A percentile compares a stretch with the other conserved stretches of the same genome.
These are phyloP conservation scores for Peromyscus californicus DNA, from an alignment of 2,113 vertebrate species.

Conservation along the genomic window DNA sequence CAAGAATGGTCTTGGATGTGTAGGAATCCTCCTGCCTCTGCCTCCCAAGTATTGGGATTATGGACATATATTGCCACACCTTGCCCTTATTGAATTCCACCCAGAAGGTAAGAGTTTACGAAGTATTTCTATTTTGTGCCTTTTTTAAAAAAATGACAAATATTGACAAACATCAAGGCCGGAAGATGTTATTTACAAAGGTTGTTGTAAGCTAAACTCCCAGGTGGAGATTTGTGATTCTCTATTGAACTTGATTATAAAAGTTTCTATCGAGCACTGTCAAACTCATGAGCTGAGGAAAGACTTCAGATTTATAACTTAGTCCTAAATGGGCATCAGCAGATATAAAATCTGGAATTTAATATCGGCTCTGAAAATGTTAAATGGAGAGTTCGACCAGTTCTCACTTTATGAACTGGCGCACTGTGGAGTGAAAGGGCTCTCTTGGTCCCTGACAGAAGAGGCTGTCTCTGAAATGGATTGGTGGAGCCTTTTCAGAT, in stretches of 20 bases:
- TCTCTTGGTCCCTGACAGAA: slow-evolving; percentile 85
- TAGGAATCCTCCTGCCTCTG: neutral
- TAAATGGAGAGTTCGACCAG: slow-evolving; percentile 84
- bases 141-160: slow-evolving; percentile 82
- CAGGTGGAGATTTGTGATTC: slow-evolving; percentile 81
- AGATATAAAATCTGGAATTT: slow-evolving; percentile 88
- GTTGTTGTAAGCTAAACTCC: slow-evolving; percentile 73
- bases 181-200: slow-evolving; percentile 78
- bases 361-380: slow-evolving; percentile 88
- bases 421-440: slow-evolving; percentile 80
- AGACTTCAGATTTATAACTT: slow-evolving; percentile 86
- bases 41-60: neutral
- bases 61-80: neutral
- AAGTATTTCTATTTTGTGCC: slow-evolving; percentile 84
- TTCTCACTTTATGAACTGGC: slow-evolving; percentile 85
- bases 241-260: slow-evolving; percentile 83
- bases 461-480: slow-evolving; percentile 85
- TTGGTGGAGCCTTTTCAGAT: slow-evolving; percentile 86
- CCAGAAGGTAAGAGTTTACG: slow-evolving; percentile 81
- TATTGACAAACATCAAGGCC: slow-evolving; percentile 81
- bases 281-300: slow-evolving; percentile 79
- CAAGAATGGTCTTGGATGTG: neutral
- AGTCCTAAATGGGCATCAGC: slow-evolving; percentile 85
- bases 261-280: slow-evolving; percentile 85
- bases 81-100: slow-evolving; percentile 76